Evolutionary conservation across 2,113 vertebrate species (phyloP).

Genomic region (Phycodurus eques): DNA sequence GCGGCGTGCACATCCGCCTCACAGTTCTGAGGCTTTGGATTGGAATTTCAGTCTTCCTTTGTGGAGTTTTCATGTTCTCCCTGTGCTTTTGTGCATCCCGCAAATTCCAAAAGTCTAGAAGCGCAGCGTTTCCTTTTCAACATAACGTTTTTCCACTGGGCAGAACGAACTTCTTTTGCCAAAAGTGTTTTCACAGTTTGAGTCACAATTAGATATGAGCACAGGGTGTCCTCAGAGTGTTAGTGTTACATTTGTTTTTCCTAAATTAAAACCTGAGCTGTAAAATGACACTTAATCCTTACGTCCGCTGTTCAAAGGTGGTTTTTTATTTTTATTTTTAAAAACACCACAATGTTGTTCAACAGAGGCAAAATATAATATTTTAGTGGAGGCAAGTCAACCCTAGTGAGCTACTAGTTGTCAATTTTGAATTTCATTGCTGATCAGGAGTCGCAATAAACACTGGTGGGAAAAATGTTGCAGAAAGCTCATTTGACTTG

Average conservation of each 20-base stretch:
- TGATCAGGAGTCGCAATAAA: conserved; percentile 14
- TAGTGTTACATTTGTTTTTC: too few species aligned
- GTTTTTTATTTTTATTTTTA: too few species aligned
- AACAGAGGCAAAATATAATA: too few species aligned
- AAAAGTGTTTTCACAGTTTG: not conserved
- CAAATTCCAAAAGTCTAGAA: too few species aligned
- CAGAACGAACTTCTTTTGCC: not conserved
- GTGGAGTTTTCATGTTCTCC: not conserved
- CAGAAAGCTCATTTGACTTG: conserved; percentile 24
- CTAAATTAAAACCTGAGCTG: too few species aligned
- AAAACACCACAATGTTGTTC: too few species aligned
- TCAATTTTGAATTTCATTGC: conserved; percentile 18
- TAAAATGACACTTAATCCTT: too few species aligned
- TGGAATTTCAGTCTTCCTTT: not conserved
- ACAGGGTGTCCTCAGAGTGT: too few species aligned
- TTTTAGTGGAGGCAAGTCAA: conserved; percentile 8
- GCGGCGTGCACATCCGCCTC: not conserved
- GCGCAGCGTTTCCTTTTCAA: not conserved
- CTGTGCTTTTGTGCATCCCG: not conserved
- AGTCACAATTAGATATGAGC: not conserved
- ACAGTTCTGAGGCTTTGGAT: not conserved
- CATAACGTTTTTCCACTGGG: not conserved
- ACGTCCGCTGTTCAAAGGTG: too few species aligned
- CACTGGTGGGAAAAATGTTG: conserved; percentile 29
- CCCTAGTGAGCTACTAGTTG: conserved; percentile 1